Percentiles rank a stretch among this genome's conserved stretches.
Evolutionary conservation across 2,888 invertebrate genomes (phyloP).

Genomic region (Drosophila leonis): DNA sequence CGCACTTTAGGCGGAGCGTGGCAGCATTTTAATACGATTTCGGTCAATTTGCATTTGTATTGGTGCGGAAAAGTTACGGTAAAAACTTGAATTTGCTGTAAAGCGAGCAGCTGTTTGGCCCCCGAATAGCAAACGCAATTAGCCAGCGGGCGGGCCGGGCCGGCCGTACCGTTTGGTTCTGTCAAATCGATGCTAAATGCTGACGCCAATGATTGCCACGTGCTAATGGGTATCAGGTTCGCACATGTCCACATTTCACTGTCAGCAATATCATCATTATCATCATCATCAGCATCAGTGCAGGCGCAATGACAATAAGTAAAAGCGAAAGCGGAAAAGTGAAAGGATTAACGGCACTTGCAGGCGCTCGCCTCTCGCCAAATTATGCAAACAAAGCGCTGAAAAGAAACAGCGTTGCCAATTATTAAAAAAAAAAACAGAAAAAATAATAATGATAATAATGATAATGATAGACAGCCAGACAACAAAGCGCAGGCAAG

Average conservation of each 20-base stretch:
- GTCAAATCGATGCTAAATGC: constrained; percentile 38
- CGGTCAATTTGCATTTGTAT: constrained; percentile 30
- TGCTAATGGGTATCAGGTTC: constrained; percentile 39
- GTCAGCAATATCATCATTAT: constrained; percentile 3
- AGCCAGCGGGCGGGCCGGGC: constrained; percentile 9
- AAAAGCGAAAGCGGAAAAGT: constrained; percentile 33
- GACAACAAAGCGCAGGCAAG: constrained; percentile 49
- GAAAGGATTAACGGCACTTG: constrained; percentile 34
- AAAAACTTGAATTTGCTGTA: constrained; percentile 31
- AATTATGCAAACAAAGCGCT: constrained; percentile 53
- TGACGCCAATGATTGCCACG: constrained; percentile 45
- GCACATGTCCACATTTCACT: constrained; percentile 8
- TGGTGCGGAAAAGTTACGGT: constrained; percentile 29
- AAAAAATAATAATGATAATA: constrained; percentile 9
- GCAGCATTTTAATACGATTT: constrained; percentile 25
- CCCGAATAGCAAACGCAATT: constrained; percentile 26
- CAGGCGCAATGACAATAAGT: constrained; percentile 21
- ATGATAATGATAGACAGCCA: constrained; percentile 17
- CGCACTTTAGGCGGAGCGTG: constrained; percentile 14
- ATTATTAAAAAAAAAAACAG: constrained; percentile 42
- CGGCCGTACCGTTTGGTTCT: neutral
- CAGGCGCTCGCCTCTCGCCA: constrained; percentile 12
- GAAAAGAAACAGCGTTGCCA: constrained; percentile 42
- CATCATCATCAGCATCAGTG: neutral
- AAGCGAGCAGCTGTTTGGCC: constrained; percentile 52